These are phyloP conservation scores for Drosophila nikananu DNA, from an alignment of 1,140 invertebrate genomes.

Conservation along the genomic window DNA sequence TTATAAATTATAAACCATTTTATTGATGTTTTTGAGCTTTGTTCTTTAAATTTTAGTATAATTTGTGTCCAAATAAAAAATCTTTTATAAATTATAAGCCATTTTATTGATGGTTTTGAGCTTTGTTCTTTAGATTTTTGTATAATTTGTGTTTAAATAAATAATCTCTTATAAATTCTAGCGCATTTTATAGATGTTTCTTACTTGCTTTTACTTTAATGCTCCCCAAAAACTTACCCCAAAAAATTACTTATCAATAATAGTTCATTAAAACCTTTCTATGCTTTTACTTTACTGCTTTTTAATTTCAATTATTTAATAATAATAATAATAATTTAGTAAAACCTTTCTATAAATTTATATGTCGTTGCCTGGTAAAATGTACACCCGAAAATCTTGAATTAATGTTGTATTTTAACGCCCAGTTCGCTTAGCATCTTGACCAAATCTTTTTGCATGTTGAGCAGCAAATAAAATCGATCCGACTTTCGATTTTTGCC, in stretches of 20 bases:
- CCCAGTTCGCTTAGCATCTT: conserved; percentile 52
- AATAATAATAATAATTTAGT: background rate
- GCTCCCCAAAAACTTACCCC: no score
- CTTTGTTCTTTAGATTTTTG: background rate
- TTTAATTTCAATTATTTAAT: background rate
- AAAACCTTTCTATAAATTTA: background rate
- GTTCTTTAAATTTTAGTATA: no score
- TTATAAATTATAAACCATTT: background rate
- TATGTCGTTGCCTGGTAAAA: background rate
- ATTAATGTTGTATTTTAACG: background rate
- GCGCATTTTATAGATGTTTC: no score
- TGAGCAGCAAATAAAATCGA: conserved; percentile 57
- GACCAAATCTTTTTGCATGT: conserved; percentile 70
- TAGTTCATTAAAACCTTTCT: no score
- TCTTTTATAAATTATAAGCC: background rate
- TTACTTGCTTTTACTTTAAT: no score
- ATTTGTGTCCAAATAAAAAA: background rate
- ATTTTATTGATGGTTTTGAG: background rate
- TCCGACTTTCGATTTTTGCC: conserved; percentile 9
- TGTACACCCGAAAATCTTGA: background rate
- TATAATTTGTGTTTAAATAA: background rate
- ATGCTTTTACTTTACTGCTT: no score
- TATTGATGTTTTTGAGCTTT: background rate
- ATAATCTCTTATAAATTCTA: background rate
- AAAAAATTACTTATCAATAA: no score